A percentile compares a stretch with the other conserved stretches of the same genome.
Evolutionary conservation across 2,797 vertebrate species (phyloP).

Genomic region (Potorous gilbertii): DNA sequence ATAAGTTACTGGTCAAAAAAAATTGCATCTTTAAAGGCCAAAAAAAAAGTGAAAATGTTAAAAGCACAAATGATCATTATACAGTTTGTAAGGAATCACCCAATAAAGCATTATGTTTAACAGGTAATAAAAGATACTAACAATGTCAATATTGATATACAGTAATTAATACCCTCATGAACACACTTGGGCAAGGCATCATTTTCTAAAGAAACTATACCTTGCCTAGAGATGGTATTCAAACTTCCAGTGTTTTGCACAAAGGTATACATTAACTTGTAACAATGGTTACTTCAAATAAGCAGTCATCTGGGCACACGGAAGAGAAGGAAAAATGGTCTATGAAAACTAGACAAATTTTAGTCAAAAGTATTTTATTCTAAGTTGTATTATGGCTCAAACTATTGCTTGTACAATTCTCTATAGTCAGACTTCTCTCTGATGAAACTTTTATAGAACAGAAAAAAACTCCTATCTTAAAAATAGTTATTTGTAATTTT

Average conservation of each 20-base stretch:
- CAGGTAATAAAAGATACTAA: neutral
- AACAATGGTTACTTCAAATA: constrained; percentile 16
- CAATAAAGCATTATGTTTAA: neutral
- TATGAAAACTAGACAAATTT: neutral
- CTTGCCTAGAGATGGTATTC: neutral
- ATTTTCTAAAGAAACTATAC: constrained; percentile 43
- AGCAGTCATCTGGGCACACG: neutral
- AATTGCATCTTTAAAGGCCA: neutral
- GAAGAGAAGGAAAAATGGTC: neutral
- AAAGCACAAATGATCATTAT: neutral
- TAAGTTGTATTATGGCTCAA: neutral
- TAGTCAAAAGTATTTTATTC: neutral
- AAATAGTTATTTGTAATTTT: neutral
- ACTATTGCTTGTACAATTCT: neutral
- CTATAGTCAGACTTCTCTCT: neutral
- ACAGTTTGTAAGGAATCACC: neutral
- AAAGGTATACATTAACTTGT: neutral
- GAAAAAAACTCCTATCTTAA: neutral
- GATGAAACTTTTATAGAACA: neutral
- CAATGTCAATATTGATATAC: neutral
- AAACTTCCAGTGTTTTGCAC: neutral
- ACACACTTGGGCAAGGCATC: neutral
- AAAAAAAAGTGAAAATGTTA: neutral
- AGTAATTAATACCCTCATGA: neutral
- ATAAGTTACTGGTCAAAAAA: neutral